Evolutionary conservation across 2,113 vertebrate genomes (phyloP).

Genomic region (Pseudorasbora parva): DNA sequence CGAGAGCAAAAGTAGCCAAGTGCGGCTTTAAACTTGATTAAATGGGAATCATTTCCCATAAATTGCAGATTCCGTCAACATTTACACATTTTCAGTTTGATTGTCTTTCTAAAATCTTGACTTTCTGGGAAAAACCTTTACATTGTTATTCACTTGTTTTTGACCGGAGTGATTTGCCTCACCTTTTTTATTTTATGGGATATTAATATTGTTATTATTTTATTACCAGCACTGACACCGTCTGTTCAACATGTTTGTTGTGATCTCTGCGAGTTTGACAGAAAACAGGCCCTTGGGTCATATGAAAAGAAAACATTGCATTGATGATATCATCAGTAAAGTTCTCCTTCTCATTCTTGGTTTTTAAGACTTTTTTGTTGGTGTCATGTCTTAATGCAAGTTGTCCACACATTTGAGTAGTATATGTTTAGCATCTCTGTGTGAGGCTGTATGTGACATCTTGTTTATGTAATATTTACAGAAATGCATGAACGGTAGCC

Average conservation of each 20-base stretch:
- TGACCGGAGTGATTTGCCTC: not conserved
- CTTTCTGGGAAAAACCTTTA: too few relatives aligned
- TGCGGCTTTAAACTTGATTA: not conserved
- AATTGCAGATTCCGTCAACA: not conserved
- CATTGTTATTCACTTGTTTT: not conserved
- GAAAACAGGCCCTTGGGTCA: not conserved
- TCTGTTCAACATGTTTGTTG: not conserved
- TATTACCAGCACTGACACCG: not conserved
- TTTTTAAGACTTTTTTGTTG: too few relatives aligned
- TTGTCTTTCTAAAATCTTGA: too few relatives aligned
- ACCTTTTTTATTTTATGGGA: not conserved
- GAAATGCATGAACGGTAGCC: conserved; percentile 57
- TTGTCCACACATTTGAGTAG: not conserved
- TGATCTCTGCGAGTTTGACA: not conserved
- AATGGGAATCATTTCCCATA: not conserved
- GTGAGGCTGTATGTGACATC: conserved; percentile 51
- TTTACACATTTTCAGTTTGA: not conserved
- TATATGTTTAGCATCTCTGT: conserved; percentile 21
- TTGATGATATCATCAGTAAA: not conserved
- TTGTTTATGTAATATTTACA: conserved; percentile 68
- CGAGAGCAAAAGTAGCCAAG: too few relatives aligned
- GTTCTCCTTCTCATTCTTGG: not conserved
- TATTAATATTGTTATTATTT: not conserved
- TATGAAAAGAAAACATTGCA: not conserved
- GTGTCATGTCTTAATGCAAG: not conserved